Percentiles rank a stretch among this genome's conserved stretches.
These are phyloP conservation scores for Habrosyne pyritoides DNA, from an alignment of 2,888 invertebrate genomes.

Conservation along the genomic window DNA sequence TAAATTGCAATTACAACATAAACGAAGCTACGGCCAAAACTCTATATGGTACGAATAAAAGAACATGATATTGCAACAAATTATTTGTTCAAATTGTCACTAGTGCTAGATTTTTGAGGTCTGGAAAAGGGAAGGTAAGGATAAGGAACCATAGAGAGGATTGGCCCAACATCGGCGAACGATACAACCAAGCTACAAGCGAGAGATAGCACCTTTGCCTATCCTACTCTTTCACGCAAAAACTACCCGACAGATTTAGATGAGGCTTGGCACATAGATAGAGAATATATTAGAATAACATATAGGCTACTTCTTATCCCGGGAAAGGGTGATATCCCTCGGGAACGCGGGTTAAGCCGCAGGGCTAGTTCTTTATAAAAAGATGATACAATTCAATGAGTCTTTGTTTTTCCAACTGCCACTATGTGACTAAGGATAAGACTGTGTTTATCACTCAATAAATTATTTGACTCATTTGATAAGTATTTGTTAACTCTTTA, in stretches of 20 bases:
- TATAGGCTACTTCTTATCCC: no score
- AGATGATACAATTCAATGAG: not conserved
- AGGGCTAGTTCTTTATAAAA: not conserved
- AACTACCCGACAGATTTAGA: no score
- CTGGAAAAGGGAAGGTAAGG: conserved; percentile 34
- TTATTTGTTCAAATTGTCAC: not conserved
- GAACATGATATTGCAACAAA: no score
- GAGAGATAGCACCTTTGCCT: conserved; percentile 61
- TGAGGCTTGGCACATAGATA: no score
- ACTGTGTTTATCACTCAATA: conserved; percentile 6
- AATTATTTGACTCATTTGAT: conserved; percentile 11
- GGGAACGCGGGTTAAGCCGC: no score
- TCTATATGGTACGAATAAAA: conserved; percentile 61
- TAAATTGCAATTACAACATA: conserved; percentile 48
- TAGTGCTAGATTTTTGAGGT: not conserved
- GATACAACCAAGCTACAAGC: conserved; percentile 46
- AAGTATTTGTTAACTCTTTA: conserved; percentile 22
- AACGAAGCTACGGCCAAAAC: conserved; percentile 75
- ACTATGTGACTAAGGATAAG: conserved; percentile 16
- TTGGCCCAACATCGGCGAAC: conserved; percentile 73
- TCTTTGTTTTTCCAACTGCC: conserved; percentile 14
- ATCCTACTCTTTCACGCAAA: no score
- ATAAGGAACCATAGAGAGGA: conserved; percentile 75
- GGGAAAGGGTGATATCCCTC: no score
- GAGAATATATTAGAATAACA: no score